Conservation (phyloP, 2,888 invertebrate genomes). For the Autographa pulchrina region DNA sequence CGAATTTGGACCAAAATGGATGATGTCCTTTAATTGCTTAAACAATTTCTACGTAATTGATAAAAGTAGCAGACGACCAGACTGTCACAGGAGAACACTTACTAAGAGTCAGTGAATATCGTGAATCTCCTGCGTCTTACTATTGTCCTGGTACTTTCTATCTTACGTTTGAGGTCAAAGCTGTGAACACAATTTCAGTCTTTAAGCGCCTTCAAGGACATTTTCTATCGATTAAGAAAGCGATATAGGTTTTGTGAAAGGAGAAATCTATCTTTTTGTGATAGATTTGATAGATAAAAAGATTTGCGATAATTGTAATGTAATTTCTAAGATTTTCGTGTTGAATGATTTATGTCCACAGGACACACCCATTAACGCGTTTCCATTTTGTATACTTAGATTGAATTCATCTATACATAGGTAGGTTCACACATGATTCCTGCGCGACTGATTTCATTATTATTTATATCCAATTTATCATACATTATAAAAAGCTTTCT, state of each 20-base stretch:
- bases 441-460: too few species aligned
- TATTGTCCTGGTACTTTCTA: constrained; percentile 52
- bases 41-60: constrained; percentile 39
- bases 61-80: constrained; percentile 48
- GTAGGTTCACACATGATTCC: too few species aligned
- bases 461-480: too few species aligned
- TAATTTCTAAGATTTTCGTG: too few species aligned
- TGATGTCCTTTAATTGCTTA: constrained; percentile 36
- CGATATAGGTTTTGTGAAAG: constrained; percentile 22
- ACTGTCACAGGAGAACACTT: constrained; percentile 50
- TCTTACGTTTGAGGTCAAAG: constrained; percentile 46
- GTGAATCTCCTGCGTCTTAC: constrained; percentile 55
- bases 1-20: too few species aligned
- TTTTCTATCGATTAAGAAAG: constrained; percentile 40
- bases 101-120: constrained; percentile 51
- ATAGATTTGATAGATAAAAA: constrained; percentile 26
- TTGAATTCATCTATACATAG: too few species aligned
- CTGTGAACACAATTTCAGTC: constrained; percentile 39
- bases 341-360: too few species aligned
- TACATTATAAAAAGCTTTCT: too few species aligned
- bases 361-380: too few species aligned
- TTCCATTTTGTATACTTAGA: too few species aligned
- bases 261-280: constrained; percentile 13
- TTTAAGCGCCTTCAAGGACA: constrained; percentile 17
- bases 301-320: neutral